Base-by-base conservation (phyloP, 1,140 invertebrate species). In the Papilio polytes region DNA sequence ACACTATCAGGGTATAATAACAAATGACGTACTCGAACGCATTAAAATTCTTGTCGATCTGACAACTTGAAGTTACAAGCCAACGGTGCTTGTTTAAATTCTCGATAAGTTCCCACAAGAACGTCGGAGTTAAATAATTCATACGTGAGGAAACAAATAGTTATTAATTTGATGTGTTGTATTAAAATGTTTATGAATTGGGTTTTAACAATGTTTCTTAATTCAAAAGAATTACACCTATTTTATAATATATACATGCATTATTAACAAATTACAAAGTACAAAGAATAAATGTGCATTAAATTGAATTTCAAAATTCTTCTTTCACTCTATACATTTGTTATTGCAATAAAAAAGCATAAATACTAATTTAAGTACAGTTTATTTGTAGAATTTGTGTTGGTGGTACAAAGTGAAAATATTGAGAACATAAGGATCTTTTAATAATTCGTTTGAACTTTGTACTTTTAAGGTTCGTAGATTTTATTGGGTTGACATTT, bases 1-100 rank as follows among this genome's bases (percentile, higher is more conserved):
- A 84, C 80, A 83, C 82, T 84, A 83, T 85, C 82, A 73, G 56
- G 36, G 31, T 22, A 82, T 79, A 83, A 81, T 80, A 78, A 83
- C 72, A 80, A 83, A 80, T 78, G 80, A 63, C 66, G 72, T 66
- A 44, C 77, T 78, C 56, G 77, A 46, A 56, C 15, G 13, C 80
- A 81, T 80, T 78, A 12, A 82, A 73, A 80, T 82, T 74, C 74
- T 82, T 83, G 66, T 72, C 83, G 56, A 76, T 77, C 74, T 80
- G 18, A 80, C 70, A 80, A 74, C 36, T 56, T 74, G n/a, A 66
- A 78, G 51, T 78, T 78, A 63, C 36, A 36, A 79, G 15, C 79
- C 70, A 77, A 78, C 56, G 31, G 73, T 74, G 46, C 70, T 53
- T 78, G 44, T 80, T 82, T 83, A 73, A 83, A 83, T 80, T 80